These are phyloP conservation scores for Linurgus olivaceus DNA, from an alignment of 2,797 vertebrate genomes.

Conservation along the genomic window DNA sequence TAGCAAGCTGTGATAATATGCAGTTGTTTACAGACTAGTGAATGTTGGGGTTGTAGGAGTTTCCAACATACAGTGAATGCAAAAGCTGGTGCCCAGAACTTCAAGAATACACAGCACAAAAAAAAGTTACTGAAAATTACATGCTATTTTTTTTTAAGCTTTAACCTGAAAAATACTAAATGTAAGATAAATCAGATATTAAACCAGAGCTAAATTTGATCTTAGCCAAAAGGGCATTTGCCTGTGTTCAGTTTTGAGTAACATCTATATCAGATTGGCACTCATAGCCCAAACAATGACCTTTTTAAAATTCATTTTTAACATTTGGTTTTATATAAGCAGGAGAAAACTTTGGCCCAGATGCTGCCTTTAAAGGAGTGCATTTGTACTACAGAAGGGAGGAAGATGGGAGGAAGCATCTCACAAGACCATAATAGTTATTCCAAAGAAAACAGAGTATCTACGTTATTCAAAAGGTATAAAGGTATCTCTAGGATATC, in stretches of 20 bases:
- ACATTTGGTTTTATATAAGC: conserved; percentile 29
- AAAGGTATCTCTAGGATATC: background rate
- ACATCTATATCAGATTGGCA: conserved; percentile 15
- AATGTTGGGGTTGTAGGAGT: background rate
- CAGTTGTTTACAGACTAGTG: background rate
- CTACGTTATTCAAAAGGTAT: background rate
- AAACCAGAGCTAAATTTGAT: background rate
- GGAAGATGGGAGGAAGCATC: background rate
- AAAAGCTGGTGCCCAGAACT: background rate
- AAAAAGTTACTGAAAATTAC: background rate
- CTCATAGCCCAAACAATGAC: background rate
- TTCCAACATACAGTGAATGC: background rate
- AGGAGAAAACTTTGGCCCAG: background rate
- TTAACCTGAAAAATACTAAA: background rate
- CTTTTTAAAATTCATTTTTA: conserved; percentile 62
- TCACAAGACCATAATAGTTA: background rate
- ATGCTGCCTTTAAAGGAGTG: conserved; percentile 4
- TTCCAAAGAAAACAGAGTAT: background rate
- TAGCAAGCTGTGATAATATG: background rate
- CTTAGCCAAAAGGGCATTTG: background rate
- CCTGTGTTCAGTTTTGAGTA: background rate
- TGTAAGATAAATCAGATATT: background rate
- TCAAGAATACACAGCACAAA: background rate
- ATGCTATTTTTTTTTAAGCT: background rate
- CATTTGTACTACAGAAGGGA: background rate